These are phyloP conservation scores for Zoanthus sansibaricus DNA, from an alignment of 92 coral and sea anemone species.

Conservation along the genomic window DNA sequence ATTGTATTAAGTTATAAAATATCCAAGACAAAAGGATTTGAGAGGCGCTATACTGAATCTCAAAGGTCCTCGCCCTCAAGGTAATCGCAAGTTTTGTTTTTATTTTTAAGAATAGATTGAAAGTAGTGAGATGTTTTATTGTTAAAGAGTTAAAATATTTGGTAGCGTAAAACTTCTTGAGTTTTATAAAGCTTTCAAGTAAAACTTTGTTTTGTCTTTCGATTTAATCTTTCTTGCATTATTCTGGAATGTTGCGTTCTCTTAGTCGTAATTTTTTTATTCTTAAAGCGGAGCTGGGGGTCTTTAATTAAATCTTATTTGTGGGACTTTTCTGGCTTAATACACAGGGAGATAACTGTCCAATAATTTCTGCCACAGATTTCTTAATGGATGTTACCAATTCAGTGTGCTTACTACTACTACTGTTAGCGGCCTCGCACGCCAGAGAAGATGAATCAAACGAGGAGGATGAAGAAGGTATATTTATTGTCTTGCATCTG, in stretches of 20 bases:
- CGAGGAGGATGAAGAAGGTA: conserved; percentile 19
- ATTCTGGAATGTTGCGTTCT: no score
- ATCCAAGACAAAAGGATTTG: conserved; percentile 15
- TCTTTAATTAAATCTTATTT: not conserved
- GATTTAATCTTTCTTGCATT: not conserved
- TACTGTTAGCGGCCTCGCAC: conserved; percentile 27
- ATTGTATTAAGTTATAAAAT: not conserved
- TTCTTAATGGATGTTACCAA: conserved; percentile 21
- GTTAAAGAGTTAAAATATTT: not conserved
- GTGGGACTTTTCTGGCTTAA: not conserved
- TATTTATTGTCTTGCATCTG: not conserved
- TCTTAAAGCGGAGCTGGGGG: not conserved
- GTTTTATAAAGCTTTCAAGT: not conserved
- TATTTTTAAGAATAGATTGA: not conserved
- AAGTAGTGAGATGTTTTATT: not conserved
- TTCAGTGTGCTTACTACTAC: not conserved
- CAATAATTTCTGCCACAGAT: not conserved
- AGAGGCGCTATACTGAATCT: conserved; percentile 30
- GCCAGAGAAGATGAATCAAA: not conserved
- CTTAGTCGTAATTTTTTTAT: not conserved
- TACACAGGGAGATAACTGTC: no score
- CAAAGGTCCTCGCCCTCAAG: not conserved
- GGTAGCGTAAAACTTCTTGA: not conserved
- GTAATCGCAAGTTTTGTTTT: conserved; percentile 6
- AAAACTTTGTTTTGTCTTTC: not conserved